A percentile compares a stretch with the other conserved stretches of the same genome.
Evolutionary conservation across 2,113 vertebrate genomes (phyloP).

Genomic region (Xyrauchen texanus): DNA sequence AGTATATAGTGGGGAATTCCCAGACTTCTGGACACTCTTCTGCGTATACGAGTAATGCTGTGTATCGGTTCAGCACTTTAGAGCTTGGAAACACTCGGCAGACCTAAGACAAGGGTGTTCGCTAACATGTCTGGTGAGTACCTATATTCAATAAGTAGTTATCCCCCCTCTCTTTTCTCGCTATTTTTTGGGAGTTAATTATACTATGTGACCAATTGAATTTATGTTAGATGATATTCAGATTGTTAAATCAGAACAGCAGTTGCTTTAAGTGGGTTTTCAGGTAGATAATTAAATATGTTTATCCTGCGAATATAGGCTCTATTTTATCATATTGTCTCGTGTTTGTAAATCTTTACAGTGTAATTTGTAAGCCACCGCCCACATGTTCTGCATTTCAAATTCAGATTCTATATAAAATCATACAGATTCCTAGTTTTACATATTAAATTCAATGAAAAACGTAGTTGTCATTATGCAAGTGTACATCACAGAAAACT

Average conservation of each 20-base stretch:
- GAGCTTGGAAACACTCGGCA: not conserved
- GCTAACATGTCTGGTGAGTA: slow-evolving; percentile 75
- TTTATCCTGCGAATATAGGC: not conserved
- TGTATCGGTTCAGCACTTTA: slow-evolving; percentile 42
- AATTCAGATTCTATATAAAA: not conserved
- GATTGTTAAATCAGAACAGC: not conserved
- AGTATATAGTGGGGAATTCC: slow-evolving; percentile 53
- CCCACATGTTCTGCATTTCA: not conserved
- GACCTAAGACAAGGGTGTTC: slow-evolving; percentile 33
- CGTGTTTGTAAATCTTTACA: not conserved
- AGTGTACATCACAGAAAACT: not conserved
- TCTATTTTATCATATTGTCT: not conserved
- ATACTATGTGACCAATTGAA: not conserved
- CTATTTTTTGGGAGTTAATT: not conserved
- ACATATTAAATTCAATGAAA: not conserved
- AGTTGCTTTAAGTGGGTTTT: not conserved
- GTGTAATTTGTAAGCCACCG: not conserved
- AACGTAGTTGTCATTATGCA: no score
- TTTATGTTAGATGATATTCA: not conserved
- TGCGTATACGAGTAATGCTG: not conserved
- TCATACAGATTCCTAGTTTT: not conserved
- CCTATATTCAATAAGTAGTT: not conserved
- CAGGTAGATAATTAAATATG: not conserved
- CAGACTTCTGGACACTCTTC: not conserved
- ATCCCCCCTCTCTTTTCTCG: not conserved